phyloP scores from a whole-genome alignment of 2,797 vertebrate genomes.

The Parotocinclus haroldoi region DNA sequence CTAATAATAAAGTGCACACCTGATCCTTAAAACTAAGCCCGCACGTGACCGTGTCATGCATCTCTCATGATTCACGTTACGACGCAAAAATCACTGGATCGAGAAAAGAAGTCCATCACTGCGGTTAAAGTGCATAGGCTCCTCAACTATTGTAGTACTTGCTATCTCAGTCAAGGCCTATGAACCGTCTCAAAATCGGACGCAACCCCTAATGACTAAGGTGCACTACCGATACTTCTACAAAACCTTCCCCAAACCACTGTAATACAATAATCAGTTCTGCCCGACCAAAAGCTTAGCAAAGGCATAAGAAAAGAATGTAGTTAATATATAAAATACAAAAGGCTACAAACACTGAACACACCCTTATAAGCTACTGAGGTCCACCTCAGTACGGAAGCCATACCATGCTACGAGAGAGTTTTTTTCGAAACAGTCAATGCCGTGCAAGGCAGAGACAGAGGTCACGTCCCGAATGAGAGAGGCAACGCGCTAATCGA shows the following conservation, averaged over 20 bases:
- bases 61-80: constrained; percentile 36
- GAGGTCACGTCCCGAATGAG: constrained; percentile 48
- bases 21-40: constrained; percentile 26
- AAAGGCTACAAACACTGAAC: constrained; percentile 20
- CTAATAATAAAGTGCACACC: constrained; percentile 29
- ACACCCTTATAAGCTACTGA: constrained; percentile 8
- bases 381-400: constrained; percentile 48
- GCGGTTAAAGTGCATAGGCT: constrained; percentile 46
- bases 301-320: constrained; percentile 39
- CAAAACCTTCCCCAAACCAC: constrained; percentile 5
- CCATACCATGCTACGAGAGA: constrained; percentile 50
- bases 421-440: constrained; percentile 54
- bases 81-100: constrained; percentile 9
- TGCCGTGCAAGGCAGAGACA: constrained; percentile 57
- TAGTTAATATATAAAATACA: constrained; percentile 21
- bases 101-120: constrained; percentile 8
- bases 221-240: constrained; percentile 6
- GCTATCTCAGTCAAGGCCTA: constrained; percentile 19
- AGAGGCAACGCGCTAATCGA: constrained; percentile 12
- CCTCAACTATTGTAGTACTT: constrained; percentile 25
- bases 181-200: constrained; percentile 1
- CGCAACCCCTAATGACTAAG: constrained; percentile 2
- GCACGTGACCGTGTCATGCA: constrained; percentile 25
- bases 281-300: background rate
- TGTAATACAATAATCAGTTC: constrained; percentile 1